phyloP scores from a whole-genome alignment of 2,888 invertebrate genomes.

The Therioaphis trifolii region DNA sequence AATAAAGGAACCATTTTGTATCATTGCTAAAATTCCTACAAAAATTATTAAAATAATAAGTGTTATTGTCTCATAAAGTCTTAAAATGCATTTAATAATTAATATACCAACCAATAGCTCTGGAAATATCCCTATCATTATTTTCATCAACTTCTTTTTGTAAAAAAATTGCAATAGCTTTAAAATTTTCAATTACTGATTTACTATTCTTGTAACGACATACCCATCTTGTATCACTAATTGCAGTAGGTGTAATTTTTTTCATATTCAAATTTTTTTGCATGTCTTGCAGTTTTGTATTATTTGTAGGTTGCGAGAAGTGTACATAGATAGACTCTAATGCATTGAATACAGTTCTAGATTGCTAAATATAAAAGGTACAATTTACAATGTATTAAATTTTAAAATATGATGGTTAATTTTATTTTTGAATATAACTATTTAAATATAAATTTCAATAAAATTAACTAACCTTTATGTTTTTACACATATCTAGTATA shows the following conservation, averaged over 20 bases:
- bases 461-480: no score
- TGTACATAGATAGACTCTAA: constrained; percentile 2
- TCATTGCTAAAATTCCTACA: not conserved
- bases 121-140: constrained; percentile 1
- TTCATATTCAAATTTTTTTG: not conserved
- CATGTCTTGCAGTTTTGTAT: no score
- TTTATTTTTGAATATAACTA: no score
- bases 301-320: not conserved
- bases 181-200: not conserved
- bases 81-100: not conserved
- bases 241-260: not conserved
- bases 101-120: constrained; percentile 24
- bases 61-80: not conserved
- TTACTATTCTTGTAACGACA: not conserved
- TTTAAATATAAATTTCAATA: no score
- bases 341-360: not conserved
- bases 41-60: not conserved
- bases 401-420: no score
- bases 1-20: not conserved
- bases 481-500: no score
- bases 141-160: constrained; percentile 7
- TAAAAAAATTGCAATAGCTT: not conserved
- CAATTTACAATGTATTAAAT: no score
- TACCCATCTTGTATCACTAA: constrained; percentile 15
- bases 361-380: no score